phyloP scores from a whole-genome alignment of 1,140 invertebrate species.

The Bombus polaris region DNA sequence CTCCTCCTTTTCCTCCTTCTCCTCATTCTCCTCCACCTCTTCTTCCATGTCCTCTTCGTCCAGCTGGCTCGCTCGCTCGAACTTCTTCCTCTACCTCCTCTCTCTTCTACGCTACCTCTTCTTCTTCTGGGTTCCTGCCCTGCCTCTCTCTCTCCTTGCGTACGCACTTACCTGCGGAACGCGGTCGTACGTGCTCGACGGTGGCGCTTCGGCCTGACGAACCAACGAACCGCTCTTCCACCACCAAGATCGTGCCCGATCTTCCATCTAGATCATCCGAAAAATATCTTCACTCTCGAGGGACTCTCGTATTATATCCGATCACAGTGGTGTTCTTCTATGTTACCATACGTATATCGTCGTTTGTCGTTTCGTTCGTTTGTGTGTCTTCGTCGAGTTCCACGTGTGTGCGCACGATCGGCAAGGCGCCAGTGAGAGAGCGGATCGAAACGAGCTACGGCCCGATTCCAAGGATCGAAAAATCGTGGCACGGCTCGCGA shows the following conservation, averaged over 20 bases:
- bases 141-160: constrained; percentile 39
- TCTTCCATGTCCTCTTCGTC: constrained; percentile 30
- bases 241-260: constrained; percentile 28
- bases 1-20: constrained; percentile 6
- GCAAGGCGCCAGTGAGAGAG: neutral
- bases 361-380: no score
- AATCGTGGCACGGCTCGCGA: neutral
- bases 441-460: neutral
- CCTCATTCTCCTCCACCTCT: neutral
- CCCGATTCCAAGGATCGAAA: neutral
- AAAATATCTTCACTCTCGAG: neutral
- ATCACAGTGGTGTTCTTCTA: no score
- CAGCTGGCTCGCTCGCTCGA: constrained; percentile 11
- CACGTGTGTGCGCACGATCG: no score
- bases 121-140: constrained; percentile 25
- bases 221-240: constrained; percentile 27
- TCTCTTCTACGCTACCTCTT: constrained; percentile 30
- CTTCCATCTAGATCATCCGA: constrained; percentile 19
- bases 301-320: no score
- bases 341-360: no score
- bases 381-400: no score
- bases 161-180: constrained; percentile 70
- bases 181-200: constrained; percentile 67
- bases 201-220: constrained; percentile 61
- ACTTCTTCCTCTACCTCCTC: constrained; percentile 20